A percentile compares a stretch with the other conserved stretches of the same genome.
Evolutionary conservation across 2,113 vertebrate genomes (phyloP).

Genomic region (Crotophaga sulcirostris): DNA sequence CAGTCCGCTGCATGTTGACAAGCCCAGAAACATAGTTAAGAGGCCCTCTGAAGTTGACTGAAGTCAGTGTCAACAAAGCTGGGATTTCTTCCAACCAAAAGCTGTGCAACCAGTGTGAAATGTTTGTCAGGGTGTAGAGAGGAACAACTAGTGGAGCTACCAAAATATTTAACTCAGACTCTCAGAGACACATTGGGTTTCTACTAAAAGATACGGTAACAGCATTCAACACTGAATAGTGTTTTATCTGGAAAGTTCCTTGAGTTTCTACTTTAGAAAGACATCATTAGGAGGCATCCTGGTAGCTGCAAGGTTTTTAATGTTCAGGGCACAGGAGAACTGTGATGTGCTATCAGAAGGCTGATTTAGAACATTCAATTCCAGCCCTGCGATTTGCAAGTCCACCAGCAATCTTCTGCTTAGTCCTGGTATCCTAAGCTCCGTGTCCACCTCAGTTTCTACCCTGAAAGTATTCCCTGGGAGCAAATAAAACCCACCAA

Average conservation of each 20-base stretch:
- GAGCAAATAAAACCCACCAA: neutral
- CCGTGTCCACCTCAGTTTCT: neutral
- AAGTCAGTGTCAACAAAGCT: slow-evolving; percentile 60
- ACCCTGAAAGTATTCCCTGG: neutral
- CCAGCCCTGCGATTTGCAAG: neutral
- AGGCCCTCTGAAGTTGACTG: slow-evolving; percentile 55
- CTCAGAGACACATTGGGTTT: neutral
- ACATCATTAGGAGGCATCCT: neutral
- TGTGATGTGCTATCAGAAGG: neutral
- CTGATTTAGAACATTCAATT: neutral
- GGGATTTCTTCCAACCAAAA: slow-evolving; percentile 60
- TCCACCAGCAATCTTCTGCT: neutral
- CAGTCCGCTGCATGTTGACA: slow-evolving; percentile 33
- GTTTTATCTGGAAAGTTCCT: neutral
- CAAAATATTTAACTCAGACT: slow-evolving; percentile 40
- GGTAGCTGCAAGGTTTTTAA: neutral
- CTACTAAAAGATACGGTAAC: neutral
- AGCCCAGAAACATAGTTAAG: slow-evolving; percentile 44
- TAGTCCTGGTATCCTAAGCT: neutral
- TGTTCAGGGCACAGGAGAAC: neutral
- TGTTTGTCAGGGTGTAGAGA: slow-evolving; percentile 28
- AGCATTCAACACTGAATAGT: neutral
- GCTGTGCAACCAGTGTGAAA: slow-evolving; percentile 33
- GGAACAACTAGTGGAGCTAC: slow-evolving; percentile 19
- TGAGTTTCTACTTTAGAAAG: neutral